Evolutionary conservation across 2,797 vertebrate genomes (phyloP), one percentile per base, ranked within the genome.

Genomic region (Aphelocoma californica): DNA sequence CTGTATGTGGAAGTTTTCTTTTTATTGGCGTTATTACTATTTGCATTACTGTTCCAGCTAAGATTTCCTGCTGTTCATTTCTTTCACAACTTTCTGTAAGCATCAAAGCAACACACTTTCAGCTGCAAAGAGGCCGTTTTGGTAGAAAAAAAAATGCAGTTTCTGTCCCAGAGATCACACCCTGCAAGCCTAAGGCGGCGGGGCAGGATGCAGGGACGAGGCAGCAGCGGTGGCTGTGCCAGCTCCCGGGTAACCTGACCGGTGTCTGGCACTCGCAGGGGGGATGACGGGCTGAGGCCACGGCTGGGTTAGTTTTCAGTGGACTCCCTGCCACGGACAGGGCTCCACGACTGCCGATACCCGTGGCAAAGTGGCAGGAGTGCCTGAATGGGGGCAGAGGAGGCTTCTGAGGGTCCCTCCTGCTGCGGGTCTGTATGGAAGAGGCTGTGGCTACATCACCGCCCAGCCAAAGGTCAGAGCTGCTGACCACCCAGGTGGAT

Each of bases 201-300:
- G 26, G 9, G 53, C 77, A 10, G 69, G 40, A 15, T 1, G 4
- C 3, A 10, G 58, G 26, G 67, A 25, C 0, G 1, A 18, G 69
- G 62, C 50, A 15, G 34, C 58, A 16, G 73, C 5, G 3, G 32
- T 14, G 56, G 44, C 86, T 25, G 70, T 78, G 60, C 16, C 91
- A 73, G 42, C 79, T 54, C 38, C 54, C 1, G 0, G 26, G 72
- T 58, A 51, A 81, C 40, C 48, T 44, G 61, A 45, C 6, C 14
- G 0, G 31, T 0, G 0, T 4, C 2, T 32, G 23, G 47, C 64
- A 13, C 53, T 64, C 8, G 2, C 42, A 7, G 48, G 23, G 1
- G 0, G 2, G 38, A 2, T 34, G 72, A 16, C 2, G 10, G 67
- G 36, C 26, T 3, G 0, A 20, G 51, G 32, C 36, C 4, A 0